Base-by-base conservation (phyloP, 2,888 invertebrate genomes). In the Leptinotarsa haldemani region DNA sequence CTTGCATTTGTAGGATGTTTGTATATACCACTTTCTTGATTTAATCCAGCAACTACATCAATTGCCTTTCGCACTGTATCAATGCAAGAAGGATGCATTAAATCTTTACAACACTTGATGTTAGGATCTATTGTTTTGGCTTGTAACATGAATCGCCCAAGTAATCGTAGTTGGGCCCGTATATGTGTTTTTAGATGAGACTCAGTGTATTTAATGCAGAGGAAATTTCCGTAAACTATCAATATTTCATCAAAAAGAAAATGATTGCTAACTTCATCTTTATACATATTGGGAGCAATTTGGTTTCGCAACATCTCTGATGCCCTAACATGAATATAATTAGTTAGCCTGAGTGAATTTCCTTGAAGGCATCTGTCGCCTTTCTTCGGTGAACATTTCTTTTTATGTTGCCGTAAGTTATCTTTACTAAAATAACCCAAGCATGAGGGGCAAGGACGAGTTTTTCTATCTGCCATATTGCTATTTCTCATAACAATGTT, bases 401-500 rank as follows among this genome's bases (percentile, higher is more conserved):
- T 30, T 61, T 48, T 58, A 48, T 70, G 70, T 30, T 69, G 63
- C 3, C 63, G 69, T 48, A 70, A 50, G 16, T 70, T 70, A 63
- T 48, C 50, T 48, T 70, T 70, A 46, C 48, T 70, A 63, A 70
- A 70, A 63, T 70, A 70, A 47, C 70, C 70, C 4, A 70, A 70
- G 25, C 70, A 70, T 47, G 70, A 70, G n/a, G 64, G 63, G 47
- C 70, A 48, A 15, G 63, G 63, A 40, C 61, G 25, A 63, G 47
- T 48, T 53, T 67, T 40, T 50, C 7, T 20, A 46, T 48, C 48
- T 9, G 46, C 47, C 30, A 15, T 46, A 18, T 65, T 65, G 20
- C 20, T 22, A 20, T 22, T 20, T 22, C 65, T 65, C 18, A 25
- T 16, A 46, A 65, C 48, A 47, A 65, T 66, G 20, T 66, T 66